Conservation (phyloP, 2,888 invertebrate species). For the Alloscopus bannaensis region DNA sequence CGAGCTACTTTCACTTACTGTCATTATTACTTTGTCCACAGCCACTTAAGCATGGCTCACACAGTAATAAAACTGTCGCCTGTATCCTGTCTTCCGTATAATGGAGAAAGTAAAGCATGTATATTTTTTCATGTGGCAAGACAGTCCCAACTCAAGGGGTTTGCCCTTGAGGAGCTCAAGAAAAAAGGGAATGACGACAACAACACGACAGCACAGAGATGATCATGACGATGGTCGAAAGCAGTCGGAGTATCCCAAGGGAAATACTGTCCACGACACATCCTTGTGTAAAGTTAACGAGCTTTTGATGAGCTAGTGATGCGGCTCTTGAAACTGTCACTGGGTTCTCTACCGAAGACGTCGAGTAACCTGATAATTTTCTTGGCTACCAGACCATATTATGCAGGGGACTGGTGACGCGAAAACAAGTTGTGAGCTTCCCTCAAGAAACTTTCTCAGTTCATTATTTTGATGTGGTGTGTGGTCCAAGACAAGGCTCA, state of each 20-base stretch:
- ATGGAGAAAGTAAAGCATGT: conserved; percentile 16
- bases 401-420: no score
- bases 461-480: conserved; percentile 57
- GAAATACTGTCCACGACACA: conserved; percentile 60
- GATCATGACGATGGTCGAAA: conserved; percentile 50
- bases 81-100: conserved; percentile 5
- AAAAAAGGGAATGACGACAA: conserved; percentile 49
- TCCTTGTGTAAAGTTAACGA: conserved; percentile 59
- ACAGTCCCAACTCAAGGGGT: conserved; percentile 31
- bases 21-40: conserved; percentile 55
- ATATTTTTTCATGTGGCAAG: conserved; percentile 30
- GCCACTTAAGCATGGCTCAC: conserved; percentile 42
- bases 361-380: conserved; percentile 58
- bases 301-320: conserved; percentile 59
- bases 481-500: conserved; percentile 44
- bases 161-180: conserved; percentile 42
- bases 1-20: conserved; percentile 39
- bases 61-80: conserved; percentile 58
- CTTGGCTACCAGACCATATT: conserved; percentile 37
- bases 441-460: conserved; percentile 32
- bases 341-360: neutral
- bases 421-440: neutral
- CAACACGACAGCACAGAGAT: conserved; percentile 42
- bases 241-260: conserved; percentile 54
- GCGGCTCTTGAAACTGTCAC: conserved; percentile 32